Evolutionary conservation across 2,797 vertebrate species (phyloP).

Genomic region (Sarcophilus harrisii): DNA sequence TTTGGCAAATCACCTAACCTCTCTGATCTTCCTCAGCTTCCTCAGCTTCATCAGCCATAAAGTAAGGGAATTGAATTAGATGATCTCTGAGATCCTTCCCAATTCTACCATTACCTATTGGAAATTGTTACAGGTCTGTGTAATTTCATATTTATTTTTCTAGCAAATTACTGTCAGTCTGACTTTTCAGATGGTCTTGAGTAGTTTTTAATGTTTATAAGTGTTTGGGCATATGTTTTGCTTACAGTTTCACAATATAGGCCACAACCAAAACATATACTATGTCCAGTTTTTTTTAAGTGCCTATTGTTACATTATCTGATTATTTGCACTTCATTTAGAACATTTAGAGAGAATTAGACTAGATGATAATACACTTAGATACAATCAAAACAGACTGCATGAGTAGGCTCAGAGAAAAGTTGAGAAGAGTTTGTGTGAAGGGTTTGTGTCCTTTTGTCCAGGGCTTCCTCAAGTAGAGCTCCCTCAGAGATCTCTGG

Average conservation of each 20-base stretch:
- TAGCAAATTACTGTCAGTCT: background rate
- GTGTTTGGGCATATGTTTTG: background rate
- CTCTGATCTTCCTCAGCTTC: background rate
- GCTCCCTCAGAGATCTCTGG: background rate
- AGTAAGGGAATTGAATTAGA: background rate
- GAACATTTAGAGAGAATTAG: background rate
- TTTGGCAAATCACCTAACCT: background rate
- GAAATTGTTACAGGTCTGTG: background rate
- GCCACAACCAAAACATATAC: background rate
- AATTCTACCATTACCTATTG: slow-evolving; percentile 7
- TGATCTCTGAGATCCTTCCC: background rate
- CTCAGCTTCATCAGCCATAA: background rate
- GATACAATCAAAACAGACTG: background rate
- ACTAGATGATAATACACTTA: background rate
- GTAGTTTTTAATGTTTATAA: background rate
- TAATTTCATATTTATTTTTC: background rate
- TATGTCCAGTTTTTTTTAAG: background rate
- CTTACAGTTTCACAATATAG: background rate
- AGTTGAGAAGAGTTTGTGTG: background rate
- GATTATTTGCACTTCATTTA: background rate
- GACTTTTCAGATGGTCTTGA: background rate
- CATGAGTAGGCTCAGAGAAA: background rate
- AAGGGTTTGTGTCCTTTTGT: background rate
- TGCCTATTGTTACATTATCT: background rate
- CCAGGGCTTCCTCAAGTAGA: background rate